Base-by-base conservation (phyloP, 30 jellyfish, hydroid and myxozoan genomes). In the Cassiopea andromeda region DNA sequence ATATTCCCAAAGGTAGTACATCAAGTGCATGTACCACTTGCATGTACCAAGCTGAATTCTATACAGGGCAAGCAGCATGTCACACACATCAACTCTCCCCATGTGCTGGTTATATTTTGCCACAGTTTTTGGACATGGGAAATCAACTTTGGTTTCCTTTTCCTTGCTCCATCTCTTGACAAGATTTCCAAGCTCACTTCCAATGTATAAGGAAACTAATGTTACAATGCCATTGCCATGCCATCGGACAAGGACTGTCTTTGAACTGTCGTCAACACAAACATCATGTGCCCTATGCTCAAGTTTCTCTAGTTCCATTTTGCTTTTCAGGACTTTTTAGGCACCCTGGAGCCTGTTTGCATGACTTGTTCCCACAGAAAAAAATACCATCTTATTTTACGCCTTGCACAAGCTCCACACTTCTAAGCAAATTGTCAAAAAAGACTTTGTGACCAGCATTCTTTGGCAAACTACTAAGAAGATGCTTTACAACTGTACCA, bases 31-130 rank as follows among this genome's bases (percentile, higher is more conserved):
- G 77, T 80, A 88, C n/a, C 49, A 79, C 44, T 69, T 88, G 1
- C 12, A 38, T 44, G 85, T 48, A 27, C 78, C 59, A 44, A 46
- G 57, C 18, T 18, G 58, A 14, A 87, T 75, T 1, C 92, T 38
- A 49, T 75, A 87, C 69, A 72, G 46, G 19, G 85, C 2, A 27
- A 78, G 60, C 47, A 88, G 92, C 96, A 88, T 79, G 66, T 88
- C 96, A 54, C 87, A 78, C 74, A 77, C 46, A 54, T 88, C 96
- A 43, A 80, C 91, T 2, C 89, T 81, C 7, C 94, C 94, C 96
- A 88, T 59, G 73, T 80, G 66, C 17, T 49, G 7, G 78, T 79
- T 77, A 68, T 88, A 88, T 44, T 45, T 48, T n/a, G 79, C 71
- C 12, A 88, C 77, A 44, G 79, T 82, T 16, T 47, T 83, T 48